Base-by-base conservation (phyloP, 2,888 invertebrate species). In the Asteroscopus sphinx region DNA sequence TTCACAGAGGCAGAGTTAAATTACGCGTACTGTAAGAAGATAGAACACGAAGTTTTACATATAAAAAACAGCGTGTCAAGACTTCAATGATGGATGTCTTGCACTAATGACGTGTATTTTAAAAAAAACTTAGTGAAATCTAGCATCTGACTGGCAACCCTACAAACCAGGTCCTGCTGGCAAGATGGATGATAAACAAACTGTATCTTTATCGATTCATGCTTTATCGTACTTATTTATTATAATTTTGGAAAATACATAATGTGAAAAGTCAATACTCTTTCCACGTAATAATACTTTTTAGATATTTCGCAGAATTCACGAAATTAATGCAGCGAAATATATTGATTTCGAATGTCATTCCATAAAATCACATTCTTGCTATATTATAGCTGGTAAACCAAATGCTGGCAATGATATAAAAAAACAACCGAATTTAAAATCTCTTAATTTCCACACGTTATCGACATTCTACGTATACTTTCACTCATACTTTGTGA, bases 401-500 rank as follows among this genome's bases (percentile, higher is more conserved):
- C 13, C 32, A 48, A 39, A 36, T 33, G 21, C 42, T 41, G 41
- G 68, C 62, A 42, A 16, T 28, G 35, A 3, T 32, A 16, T 36
- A 37, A 15, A 15, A 39, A 37, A 15, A 15, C 17, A 39, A 36
- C 55, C 17, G n/a, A 55, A 42, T 35, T 36, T 0, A 36, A 51
- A 57, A 36, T 15, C 12, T 12, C 9, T 32, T 21, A 12, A 61
- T 63, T 61, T 36, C 12, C 12, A 42, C n/a, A 6, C 21, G 9
- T 12, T 42, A 56, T 42, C 41, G 12, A 42, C 4, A 33, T 47
- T 11, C 21, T 30, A 37, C 3, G 28, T 25, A 3, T 39, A 30
- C 21, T 41, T 41, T 40, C 42, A 51, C 28, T 46, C 30, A 41
- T 33, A 36, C 6, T 55, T 65, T 70, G 64, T 64, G 55, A 70